Base-by-base conservation (phyloP, 2,888 invertebrate species). In the Endotricha flammealis region DNA sequence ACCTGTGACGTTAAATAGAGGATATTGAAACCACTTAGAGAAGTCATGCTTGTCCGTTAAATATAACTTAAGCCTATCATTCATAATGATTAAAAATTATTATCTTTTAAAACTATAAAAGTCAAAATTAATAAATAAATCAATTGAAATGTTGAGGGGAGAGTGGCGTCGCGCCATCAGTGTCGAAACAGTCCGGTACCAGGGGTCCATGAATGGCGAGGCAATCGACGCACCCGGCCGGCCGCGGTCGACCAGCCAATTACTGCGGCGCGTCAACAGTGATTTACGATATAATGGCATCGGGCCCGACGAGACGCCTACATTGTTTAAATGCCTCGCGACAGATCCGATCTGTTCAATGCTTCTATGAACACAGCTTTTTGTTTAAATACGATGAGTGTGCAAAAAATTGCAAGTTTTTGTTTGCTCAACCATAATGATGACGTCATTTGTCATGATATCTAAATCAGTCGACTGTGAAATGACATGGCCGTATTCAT, bases 281-380 rank as follows among this genome's bases (percentile, higher is more conserved):
- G 82, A 85, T 85, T 83, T 83, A 83, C 77, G 76, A 73, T 68
- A 69, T 80, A 81, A 81, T 78, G 67, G 65, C 62, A 59, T 60
- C 54, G 54, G 63, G 52, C 58, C 63, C 62, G 48, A 50, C 51
- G 44, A n/a, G n/a, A 68, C 71, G 75, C 77, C 76, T 74, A 79
- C 79, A 77, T 76, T 81, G 76, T 80, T 75, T 71, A 65, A 77
- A 77, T 70, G 69, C 61, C 63, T 64, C 8, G 54, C 60, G 30
- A 20, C 35, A 32, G 24, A 37, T 37, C 45, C 32, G 38, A 43
- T 35, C 36, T 29, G 31, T 14, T 32, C 24, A 20, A 36, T 29
- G 30, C 30, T 20, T 14, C 36, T 36, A 24, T 22, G 30, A 12
- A 30, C 13, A 24, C 24, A 29, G 24, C 17, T 5, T 28, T 9